Evolutionary conservation across 2,797 vertebrate genomes (phyloP).

Genomic region (Mycteria americana): DNA sequence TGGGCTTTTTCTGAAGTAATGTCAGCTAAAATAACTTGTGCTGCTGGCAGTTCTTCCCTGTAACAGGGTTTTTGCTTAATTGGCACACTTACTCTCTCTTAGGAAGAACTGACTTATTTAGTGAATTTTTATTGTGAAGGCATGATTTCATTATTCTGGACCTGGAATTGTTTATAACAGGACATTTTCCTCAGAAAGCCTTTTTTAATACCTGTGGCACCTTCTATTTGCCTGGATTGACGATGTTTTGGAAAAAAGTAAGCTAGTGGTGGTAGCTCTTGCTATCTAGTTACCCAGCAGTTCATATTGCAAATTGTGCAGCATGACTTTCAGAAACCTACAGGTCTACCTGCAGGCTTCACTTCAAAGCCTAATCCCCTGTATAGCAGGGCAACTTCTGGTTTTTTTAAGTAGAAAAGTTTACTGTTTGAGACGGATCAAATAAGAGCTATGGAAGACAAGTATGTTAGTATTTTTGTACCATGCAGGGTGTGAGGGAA

Average conservation of each 20-base stretch:
- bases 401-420: background rate
- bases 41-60: conserved; percentile 50
- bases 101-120: conserved; percentile 22
- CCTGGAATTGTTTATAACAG: background rate
- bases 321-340: background rate
- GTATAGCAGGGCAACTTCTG: background rate
- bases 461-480: background rate
- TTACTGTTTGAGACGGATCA: background rate
- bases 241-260: background rate
- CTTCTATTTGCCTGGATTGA: background rate
- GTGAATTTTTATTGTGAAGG: conserved; percentile 30
- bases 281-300: background rate
- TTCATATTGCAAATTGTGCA: background rate
- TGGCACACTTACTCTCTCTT: conserved; percentile 24
- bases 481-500: background rate
- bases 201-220: background rate
- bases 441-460: background rate
- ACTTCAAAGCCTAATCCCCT: background rate
- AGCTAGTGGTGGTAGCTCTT: background rate
- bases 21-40: conserved; percentile 63
- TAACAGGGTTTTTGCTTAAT: conserved; percentile 53
- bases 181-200: background rate
- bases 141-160: conserved; percentile 32
- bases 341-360: background rate
- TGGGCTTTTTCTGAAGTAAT: conserved; percentile 61